Evolutionary conservation across 2,797 vertebrate species (phyloP), one percentile per base, ranked within the genome.

Genomic region (Acipenser transmontanus): DNA sequence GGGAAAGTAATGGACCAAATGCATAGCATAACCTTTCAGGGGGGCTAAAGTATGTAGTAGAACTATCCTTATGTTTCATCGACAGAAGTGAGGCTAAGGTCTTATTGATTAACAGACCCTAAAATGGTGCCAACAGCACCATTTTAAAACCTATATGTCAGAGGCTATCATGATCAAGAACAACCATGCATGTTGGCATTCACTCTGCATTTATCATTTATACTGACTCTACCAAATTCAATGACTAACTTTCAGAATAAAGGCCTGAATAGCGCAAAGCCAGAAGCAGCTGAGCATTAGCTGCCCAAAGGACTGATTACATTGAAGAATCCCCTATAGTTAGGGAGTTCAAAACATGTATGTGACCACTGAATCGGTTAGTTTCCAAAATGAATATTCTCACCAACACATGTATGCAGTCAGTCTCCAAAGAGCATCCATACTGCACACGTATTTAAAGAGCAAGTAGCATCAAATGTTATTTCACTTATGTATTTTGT

Each of bases 301-400:
- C 20, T 34, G 49, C 14, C 14, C 47, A 12, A 13, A 64, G 60
- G 57, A 66, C 70, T 63, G 8, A 47, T 34, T 11, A 17, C 61
- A n/a, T 65, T 66, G 62, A 61, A 66, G 50, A 10, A 2, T 34
- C 14, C n/a, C 52, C 57, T 50, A 14, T 11, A 51, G 11, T 12
- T 63, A 72, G 52, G 67, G 10, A 50, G 73, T 68, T 62, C 47
- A 74, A 74, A 81, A 73, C 17, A 79, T 70, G 73, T 72, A 80
- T 84, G 77, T 80, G 72, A 76, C 71, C 77, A 76, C 78, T 70
- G 79, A 73, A 65, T 80, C 67, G 72, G 75, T 66, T 67, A 77
- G 77, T 83, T 84, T 82, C 81, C 83, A 84, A 83, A 82, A 80
- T 34, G 34, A 34, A 34, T 34, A 34, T 34, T 34, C 34, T 77